Evolutionary conservation across 1,140 invertebrate genomes (phyloP).

Genomic region (Zaprionus capensis): DNA sequence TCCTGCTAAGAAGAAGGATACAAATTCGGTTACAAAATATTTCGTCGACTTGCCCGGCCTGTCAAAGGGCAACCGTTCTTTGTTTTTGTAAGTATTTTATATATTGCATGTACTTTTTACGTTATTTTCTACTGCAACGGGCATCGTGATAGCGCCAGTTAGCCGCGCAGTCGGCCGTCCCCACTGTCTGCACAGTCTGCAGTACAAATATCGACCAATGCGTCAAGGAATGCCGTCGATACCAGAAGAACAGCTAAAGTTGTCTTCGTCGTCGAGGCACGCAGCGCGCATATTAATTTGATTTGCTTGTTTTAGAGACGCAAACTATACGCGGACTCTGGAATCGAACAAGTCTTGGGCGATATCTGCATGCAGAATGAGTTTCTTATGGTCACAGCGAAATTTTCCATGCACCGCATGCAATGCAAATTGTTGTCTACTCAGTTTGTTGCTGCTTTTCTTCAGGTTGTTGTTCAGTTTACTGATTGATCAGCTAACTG

Average conservation of each 20-base stretch:
- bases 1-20: slow-evolving; percentile 64
- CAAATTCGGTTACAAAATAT: slow-evolving; percentile 46
- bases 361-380: slow-evolving; percentile 48
- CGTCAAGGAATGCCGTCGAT: slow-evolving; percentile 58
- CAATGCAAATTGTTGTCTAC: slow-evolving; percentile 13
- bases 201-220: slow-evolving; percentile 71
- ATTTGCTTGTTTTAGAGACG: slow-evolving; percentile 44
- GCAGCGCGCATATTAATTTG: slow-evolving; percentile 69
- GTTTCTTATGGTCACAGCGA: slow-evolving; percentile 41
- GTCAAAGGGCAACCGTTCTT: slow-evolving; percentile 59
- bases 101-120: background rate
- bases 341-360: slow-evolving; percentile 29
- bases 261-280: slow-evolving; percentile 28
- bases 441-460: background rate
- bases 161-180: slow-evolving; percentile 9
- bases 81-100: slow-evolving; percentile 21
- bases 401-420: slow-evolving; percentile 33
- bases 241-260: slow-evolving; percentile 22
- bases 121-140: slow-evolving; percentile 36
- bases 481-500: slow-evolving; percentile 48
- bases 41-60: slow-evolving; percentile 25
- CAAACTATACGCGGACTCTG: slow-evolving; percentile 30
- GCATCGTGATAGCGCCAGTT: slow-evolving; percentile 76
- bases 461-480: slow-evolving; percentile 7
- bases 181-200: slow-evolving; percentile 40